Evolutionary conservation across 2,113 vertebrate species (phyloP), one percentile per base, ranked within the genome.

Genomic region (Cettia cetti): DNA sequence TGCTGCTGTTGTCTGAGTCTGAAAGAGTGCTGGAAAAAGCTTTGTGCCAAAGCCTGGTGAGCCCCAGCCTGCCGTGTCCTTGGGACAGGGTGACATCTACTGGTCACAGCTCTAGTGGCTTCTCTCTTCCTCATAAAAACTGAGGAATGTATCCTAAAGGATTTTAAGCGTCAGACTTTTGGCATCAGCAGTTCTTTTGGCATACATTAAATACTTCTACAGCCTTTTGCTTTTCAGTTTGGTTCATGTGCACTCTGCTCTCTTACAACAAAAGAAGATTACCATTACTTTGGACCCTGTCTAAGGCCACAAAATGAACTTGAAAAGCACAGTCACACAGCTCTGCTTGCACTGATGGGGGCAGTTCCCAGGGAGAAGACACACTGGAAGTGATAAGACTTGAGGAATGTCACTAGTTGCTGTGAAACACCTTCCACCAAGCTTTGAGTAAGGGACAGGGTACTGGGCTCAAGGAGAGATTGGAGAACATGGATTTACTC

Each of bases 401-500:
- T 52, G 47, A 70, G 59, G 31, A 74, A 47, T 63, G 39, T 66
- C 56, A 37, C 5, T 37, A 77, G 71, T 6, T 85, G 33, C 50
- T 77, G 42, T 33, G 53, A 81, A 85, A 80, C 15, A 57, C 68
- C 26, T 82, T 82, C 74, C 76, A 75, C 75, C 71, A 81, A 82
- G 19, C 88, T 64, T 21, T 71, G 65, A 74, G 28, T 52, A 85
- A 96, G 30, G 52, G 50, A 47, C 24, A 42, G 53, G 31, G 74
- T 30, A 64, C 33, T 61, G 82, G 65, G n/a, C 18, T 85, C 37
- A 68, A 76, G 53, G 50, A 26, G 1, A 54, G 50, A 52, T 21
- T 57, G 42, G 64, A 64, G 17, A 90, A 92, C 28, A 63, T 42
- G 80, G 71, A 56, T 79, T 94, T 97, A 97, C 98, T 99, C 94